Percentiles rank a stretch among this genome's conserved stretches.
phyloP scores from a whole-genome alignment of 2,888 invertebrate genomes.

The Heliconius aoede region DNA sequence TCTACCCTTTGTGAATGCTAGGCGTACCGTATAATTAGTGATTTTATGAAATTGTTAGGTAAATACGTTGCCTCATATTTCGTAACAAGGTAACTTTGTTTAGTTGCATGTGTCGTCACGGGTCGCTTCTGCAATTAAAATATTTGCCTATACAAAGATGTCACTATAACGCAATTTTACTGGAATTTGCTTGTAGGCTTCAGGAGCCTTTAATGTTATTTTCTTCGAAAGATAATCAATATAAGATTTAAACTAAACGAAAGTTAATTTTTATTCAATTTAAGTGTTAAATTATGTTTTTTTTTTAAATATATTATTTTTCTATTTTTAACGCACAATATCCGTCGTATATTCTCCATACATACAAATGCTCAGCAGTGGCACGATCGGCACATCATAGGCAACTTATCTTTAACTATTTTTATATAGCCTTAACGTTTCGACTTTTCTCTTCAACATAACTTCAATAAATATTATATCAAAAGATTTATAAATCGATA shows the following conservation, averaged over 20 bases:
- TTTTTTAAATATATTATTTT: neutral
- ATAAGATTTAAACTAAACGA: neutral
- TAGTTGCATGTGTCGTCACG: constrained; percentile 52
- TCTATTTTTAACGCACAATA: too few relatives aligned
- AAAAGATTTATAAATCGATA: constrained; percentile 26
- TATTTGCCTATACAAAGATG: constrained; percentile 40
- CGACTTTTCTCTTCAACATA: neutral
- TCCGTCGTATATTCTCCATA: neutral
- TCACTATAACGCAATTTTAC: constrained; percentile 33
- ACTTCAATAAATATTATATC: neutral
- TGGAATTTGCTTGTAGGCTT: neutral
- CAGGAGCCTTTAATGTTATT: neutral
- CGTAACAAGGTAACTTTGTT: constrained; percentile 56
- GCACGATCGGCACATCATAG: too few relatives aligned
- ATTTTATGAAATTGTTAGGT: constrained; percentile 80
- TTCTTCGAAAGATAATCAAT: neutral
- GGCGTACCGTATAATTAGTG: constrained; percentile 80
- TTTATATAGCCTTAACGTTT: neutral
- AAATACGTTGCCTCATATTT: constrained; percentile 63
- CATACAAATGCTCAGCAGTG: too few relatives aligned
- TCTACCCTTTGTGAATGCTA: constrained; percentile 73
- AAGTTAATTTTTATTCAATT: neutral
- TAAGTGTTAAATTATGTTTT: neutral
- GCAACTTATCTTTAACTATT: neutral
- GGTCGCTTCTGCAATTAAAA: constrained; percentile 41